Evolutionary conservation across 1,140 invertebrate species (phyloP).

Genomic region (Cryptotermes secundus): DNA sequence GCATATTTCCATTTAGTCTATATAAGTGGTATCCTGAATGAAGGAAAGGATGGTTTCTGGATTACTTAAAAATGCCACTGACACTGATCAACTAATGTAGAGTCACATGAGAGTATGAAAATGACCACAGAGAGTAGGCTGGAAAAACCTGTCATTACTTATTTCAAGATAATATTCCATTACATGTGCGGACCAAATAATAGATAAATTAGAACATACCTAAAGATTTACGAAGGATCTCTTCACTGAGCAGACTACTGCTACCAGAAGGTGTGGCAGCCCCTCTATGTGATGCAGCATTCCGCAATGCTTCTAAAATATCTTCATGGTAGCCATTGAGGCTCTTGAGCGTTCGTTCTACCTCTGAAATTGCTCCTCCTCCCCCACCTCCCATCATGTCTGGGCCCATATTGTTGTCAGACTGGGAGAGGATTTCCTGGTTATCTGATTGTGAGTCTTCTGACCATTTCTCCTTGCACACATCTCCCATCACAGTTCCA

Average conservation of each 20-base stretch:
- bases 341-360: slow-evolving; percentile 80
- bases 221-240: slow-evolving; percentile 62
- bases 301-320: slow-evolving; percentile 82
- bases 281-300: slow-evolving; percentile 71
- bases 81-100: no score
- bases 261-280: slow-evolving; percentile 59
- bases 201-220: slow-evolving; percentile 56
- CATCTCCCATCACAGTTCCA: slow-evolving; percentile 65
- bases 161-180: no score
- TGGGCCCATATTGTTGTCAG: slow-evolving; percentile 58
- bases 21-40: no score
- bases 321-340: slow-evolving; percentile 92
- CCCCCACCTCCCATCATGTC: slow-evolving; percentile 41
- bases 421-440: slow-evolving; percentile 66
- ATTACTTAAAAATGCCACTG: no score
- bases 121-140: no score
- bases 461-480: slow-evolving; percentile 57
- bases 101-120: no score
- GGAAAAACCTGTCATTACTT: no score
- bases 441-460: slow-evolving; percentile 74
- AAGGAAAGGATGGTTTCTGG: no score
- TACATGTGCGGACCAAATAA: background rate
- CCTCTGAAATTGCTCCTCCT: slow-evolving; percentile 51
- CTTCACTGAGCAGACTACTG: slow-evolving; percentile 59
- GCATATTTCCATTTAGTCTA: no score